Evolutionary conservation across 2,797 vertebrate species (phyloP).

Genomic region (Pogoniulus pusillus): DNA sequence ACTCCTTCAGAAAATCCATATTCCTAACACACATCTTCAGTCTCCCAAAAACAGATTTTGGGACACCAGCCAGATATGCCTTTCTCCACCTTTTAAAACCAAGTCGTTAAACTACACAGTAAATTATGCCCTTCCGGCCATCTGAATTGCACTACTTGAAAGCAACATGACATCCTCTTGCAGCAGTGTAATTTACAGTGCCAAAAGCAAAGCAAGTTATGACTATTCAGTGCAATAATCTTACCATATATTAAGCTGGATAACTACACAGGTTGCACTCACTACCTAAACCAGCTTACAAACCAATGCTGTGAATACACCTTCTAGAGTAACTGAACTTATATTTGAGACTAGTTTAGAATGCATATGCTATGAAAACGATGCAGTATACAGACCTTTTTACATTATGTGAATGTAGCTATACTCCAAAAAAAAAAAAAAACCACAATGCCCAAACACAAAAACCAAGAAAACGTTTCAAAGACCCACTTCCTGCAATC

Average conservation of each 20-base stretch:
- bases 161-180: constrained; percentile 29
- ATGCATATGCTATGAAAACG: neutral
- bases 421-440: neutral
- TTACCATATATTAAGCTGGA: neutral
- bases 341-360: neutral
- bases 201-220: constrained; percentile 41
- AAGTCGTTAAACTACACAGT: neutral
- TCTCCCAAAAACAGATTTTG: neutral
- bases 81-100: neutral
- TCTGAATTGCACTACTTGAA: constrained; percentile 16
- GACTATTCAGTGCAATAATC: neutral
- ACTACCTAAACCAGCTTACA: neutral
- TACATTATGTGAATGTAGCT: neutral
- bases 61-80: neutral
- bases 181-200: constrained; percentile 12
- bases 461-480: neutral
- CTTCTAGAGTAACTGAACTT: neutral
- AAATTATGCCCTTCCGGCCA: constrained; percentile 30
- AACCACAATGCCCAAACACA: no score
- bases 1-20: neutral
- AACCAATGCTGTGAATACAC: neutral
- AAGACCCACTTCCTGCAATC: neutral
- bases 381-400: neutral
- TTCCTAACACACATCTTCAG: neutral
- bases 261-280: neutral